Conservation (phyloP, 2,797 vertebrate genomes). For the Amphiprion clarkii region DNA sequence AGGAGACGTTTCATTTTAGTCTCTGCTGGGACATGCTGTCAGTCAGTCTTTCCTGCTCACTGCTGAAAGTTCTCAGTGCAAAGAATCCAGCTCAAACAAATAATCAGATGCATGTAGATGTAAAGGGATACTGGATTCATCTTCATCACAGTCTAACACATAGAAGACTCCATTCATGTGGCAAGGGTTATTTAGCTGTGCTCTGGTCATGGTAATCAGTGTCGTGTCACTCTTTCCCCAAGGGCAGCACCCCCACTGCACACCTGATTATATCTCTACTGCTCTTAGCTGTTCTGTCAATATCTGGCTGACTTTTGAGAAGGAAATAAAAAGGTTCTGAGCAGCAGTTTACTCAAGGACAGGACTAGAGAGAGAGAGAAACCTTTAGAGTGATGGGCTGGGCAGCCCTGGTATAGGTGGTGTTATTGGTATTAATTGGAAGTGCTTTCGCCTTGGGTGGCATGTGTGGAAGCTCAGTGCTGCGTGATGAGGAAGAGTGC, state of each 20-base stretch:
- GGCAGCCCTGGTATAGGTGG: constrained; percentile 14
- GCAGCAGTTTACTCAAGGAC: constrained; percentile 40
- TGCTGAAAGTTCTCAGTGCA: neutral
- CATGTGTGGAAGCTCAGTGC: constrained; percentile 1
- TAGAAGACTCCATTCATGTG: neutral
- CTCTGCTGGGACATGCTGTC: constrained; percentile 6
- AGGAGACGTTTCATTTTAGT: constrained; percentile 20
- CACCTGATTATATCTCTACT: constrained; percentile 14
- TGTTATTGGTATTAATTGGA: constrained; percentile 9
- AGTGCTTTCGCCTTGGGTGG: neutral
- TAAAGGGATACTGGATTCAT: neutral
- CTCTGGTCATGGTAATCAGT: neutral
- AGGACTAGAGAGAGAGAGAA: constrained; percentile 8
- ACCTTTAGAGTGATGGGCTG: constrained; percentile 31
- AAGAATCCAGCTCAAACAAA: neutral
- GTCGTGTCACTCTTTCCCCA: constrained; percentile 21
- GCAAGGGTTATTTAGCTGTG: constrained; percentile 10
- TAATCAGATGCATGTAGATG: neutral
- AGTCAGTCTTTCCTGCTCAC: neutral
- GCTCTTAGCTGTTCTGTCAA: constrained; percentile 30
- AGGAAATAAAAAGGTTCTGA: constrained; percentile 22
- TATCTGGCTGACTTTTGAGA: constrained; percentile 21
- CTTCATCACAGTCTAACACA: neutral
- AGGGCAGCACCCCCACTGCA: constrained; percentile 17
- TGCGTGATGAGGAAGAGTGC: too few relatives aligned